A percentile compares a stretch with the other conserved stretches of the same genome.
These are phyloP conservation scores for Cataglyphis cursor DNA, from an alignment of 2,888 invertebrate species.

Conservation along the genomic window DNA sequence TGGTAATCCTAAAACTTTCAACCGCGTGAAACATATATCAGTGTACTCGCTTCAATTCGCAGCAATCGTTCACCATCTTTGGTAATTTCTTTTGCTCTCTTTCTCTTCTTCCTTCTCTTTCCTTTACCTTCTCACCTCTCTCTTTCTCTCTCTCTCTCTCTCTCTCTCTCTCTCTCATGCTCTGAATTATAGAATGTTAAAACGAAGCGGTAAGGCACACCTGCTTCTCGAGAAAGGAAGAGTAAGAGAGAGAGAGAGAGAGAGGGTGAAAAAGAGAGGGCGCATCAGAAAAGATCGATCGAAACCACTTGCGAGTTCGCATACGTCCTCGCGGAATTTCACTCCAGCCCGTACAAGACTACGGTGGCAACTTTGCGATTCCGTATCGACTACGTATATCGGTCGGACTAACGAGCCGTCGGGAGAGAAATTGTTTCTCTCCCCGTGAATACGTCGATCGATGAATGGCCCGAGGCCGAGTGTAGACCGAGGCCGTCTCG, in stretches of 20 bases:
- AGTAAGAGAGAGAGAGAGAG: background rate
- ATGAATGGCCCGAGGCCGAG: constrained; percentile 48
- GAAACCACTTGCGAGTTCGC: constrained; percentile 56
- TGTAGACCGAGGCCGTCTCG: constrained; percentile 39
- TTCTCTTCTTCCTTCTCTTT: background rate
- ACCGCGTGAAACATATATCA: constrained; percentile 38
- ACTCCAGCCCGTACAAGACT: constrained; percentile 22
- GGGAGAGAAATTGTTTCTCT: constrained; percentile 65
- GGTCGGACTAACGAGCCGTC: constrained; percentile 60
- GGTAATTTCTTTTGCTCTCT: constrained; percentile 62
- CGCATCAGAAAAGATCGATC: constrained; percentile 50
- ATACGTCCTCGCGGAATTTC: constrained; percentile 55
- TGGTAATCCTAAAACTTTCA: constrained; percentile 62
- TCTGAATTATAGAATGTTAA: constrained; percentile 72
- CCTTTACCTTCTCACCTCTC: background rate
- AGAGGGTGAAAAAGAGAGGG: background rate
- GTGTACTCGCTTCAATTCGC: constrained; percentile 5
- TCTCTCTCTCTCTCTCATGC: constrained; percentile 5
- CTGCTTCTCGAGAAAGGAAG: constrained; percentile 45
- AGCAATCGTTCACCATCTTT: constrained; percentile 64
- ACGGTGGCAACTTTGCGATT: constrained; percentile 56
- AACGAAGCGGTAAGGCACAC: constrained; percentile 50
- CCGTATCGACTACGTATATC: constrained; percentile 55
- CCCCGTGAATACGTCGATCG: constrained; percentile 59
- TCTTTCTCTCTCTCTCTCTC: background rate